Evolutionary conservation across 1,140 invertebrate genomes (phyloP), one percentile per base, ranked within the genome.

Genomic region (Arion vulgaris): DNA sequence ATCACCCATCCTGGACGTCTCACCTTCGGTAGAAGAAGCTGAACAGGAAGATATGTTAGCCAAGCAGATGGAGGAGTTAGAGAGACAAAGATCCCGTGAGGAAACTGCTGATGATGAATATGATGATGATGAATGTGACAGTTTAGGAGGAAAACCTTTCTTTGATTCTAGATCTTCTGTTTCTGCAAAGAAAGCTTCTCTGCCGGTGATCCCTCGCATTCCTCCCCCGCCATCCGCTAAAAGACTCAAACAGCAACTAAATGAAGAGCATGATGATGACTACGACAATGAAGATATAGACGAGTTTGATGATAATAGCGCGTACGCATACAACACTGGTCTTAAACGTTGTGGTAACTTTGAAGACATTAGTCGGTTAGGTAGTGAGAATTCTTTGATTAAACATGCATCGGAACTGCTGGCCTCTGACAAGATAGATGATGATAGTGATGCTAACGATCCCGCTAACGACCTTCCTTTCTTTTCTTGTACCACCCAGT

Each of bases 1-100:
- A 13, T 94, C 93, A 11, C 93, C 93, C 0, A 94, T 94, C 53
- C 73, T 93, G 72, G 93, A 93, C 86, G 93, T 94, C 1, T 93
- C 93, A 0, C 93, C 93, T 0, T 93, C 93, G 0, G 81, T 94
- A 23, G 93, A 94, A 86, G 90, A 92, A 69, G 92, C 93, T 11
- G 93, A 93, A 81, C 92, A 93, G 78, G 91, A 91, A 76, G 91
- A 93, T 78, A 93, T 93, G 92, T 83, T 91, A 34, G 88, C 87
- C 5, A 88, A 91, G 68, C 91, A 91, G 80, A 84, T 87, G 73
- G 88, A 89, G 57, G 89, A 89, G 72, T 78, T 88, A 23, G 72
- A 88, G 74, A 83, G 87, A 49, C 86, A 88, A 51, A 84, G 87
- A 72, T 90, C 89, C 7, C 74, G 87, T 15, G 87, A 88, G 26